Evolutionary conservation across 2,888 invertebrate genomes (phyloP), one percentile per base, ranked within the genome.

Genomic region (Athrips mouffetella): DNA sequence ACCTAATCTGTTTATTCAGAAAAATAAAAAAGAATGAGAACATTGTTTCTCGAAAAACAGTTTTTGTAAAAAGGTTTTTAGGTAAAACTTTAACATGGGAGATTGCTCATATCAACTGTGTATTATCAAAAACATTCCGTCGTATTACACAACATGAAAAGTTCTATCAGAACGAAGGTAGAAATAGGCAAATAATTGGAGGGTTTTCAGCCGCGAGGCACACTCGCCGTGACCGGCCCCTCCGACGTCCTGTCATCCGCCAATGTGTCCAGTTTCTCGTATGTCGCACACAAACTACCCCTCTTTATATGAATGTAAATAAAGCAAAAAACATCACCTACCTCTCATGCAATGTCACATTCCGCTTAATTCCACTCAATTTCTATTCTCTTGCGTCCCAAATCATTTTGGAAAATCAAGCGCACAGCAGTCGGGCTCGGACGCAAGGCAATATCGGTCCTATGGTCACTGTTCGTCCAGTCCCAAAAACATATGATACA

Each of bases 301-400:
- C 40, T 46, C 15, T 29, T 41, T 10, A 15, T n/a, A 2, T 39
- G 45, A 48, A 86, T 80, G 85, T 86, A 87, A 86, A 86, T 86
- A 86, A 85, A 87, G 80, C 62, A 67, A 72, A 75, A 70, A 70
- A 61, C 57, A 58, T 48, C 59, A 80, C 87, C 83, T 64, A 88
- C 88, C 88, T 88, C 81, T 85, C 81, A 85, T 87, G 80, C 86
- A 81, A 87, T 87, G 88, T 88, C 88, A 88, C 88, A 88, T 89
- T 87, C 88, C 88, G 87, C 81, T 88, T 81, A 87, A 85, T 85
- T 81, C 80, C 80, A 80, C 76, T 79, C 70, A 73, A 81, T 68
- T 77, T 77, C 78, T 84, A 87, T 80, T 78, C 69, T 70, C 76
- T 80, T 70, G 77, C 80, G 76, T 80, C 71, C 80, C 77, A 79